Evolutionary conservation across 2,888 invertebrate species (phyloP), one percentile per base, ranked within the genome.

Genomic region (Mermis nigrescens): DNA sequence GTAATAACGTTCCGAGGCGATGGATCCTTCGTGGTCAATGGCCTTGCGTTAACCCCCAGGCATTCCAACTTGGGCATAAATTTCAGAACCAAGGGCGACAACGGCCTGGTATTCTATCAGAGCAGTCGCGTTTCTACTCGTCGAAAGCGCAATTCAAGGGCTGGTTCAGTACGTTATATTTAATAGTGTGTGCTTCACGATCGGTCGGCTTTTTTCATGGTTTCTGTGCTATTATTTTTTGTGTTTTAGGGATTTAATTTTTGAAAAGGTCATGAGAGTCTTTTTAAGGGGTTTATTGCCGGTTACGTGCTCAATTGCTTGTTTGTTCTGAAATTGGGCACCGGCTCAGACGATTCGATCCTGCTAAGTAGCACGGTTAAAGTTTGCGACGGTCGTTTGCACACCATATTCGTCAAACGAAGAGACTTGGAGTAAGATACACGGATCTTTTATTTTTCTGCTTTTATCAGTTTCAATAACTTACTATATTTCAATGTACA

Each of bases 231-330:
- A n/a, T n/a, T n/a, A n/a, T n/a, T n/a, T n/a, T n/a, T n/a, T n/a
- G n/a, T n/a, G n/a, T n/a, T n/a, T n/a, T n/a, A n/a, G n/a, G n/a
- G n/a, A n/a, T n/a, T n/a, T n/a, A 38, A 38, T 38, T 38, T 19
- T 38, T 38, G 7, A 38, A 12, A 38, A 38, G 19, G 19, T 38
- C 38, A 38, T 38, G 38, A 38, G 38, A 38, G 7, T 38, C 19
- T 38, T 38, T 66, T 66, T 38, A 66, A 74, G 71, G 68, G 71
- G 56, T 76, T 69, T 64, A 72, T 75, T 63, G 74, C 75, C 1
- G 65, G 75, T 61, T 70, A 75, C n/a, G 60, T 76, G 58, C 65
- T 67, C 60, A 69, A 68, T 56, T 76, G 76, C 22, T 67, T 67
- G 28, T 63, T 76, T 27, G 70, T 68, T 28, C 62, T 66, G 19